These are phyloP conservation scores for Typhlomys cinereus DNA, from an alignment of 2,113 vertebrate genomes.

Conservation along the genomic window DNA sequence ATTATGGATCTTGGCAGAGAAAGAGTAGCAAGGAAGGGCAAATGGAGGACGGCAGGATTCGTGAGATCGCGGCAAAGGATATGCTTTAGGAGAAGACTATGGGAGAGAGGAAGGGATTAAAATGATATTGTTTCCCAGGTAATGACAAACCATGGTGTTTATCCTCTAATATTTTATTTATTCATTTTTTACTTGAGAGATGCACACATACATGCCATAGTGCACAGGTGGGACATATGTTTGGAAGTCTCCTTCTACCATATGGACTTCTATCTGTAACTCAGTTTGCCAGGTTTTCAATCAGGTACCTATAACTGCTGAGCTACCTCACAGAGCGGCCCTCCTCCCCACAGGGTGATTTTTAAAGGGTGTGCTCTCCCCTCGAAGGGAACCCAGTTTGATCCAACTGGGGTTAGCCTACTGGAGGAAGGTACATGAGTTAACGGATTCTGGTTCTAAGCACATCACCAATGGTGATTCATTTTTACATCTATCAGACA, in stretches of 20 bases:
- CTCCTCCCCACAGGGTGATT: too few species aligned
- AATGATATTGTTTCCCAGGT: neutral
- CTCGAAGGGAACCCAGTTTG: neutral
- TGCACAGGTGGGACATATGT: too few species aligned
- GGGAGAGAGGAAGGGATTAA: neutral
- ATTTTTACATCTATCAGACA: neutral
- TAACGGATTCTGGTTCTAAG: neutral
- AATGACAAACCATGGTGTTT: too few species aligned
- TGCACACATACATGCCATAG: too few species aligned
- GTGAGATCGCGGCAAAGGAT: neutral
- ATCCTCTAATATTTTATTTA: too few species aligned
- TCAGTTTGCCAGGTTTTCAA: too few species aligned
- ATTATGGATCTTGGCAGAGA: neutral
- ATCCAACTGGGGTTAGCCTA: neutral
- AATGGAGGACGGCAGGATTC: fast-evolving
- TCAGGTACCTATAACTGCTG: too few species aligned
- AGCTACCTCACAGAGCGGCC: too few species aligned
- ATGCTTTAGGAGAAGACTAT: neutral
- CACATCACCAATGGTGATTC: neutral
- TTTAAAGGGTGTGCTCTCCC: neutral
- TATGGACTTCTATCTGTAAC: too few species aligned
- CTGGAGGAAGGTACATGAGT: neutral
- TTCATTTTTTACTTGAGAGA: too few species aligned
- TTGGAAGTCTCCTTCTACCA: too few species aligned
- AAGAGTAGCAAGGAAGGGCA: neutral